These are phyloP conservation scores for Umimayanthus chanpuru DNA, from an alignment of 92 coral and sea anemone genomes.

Conservation along the genomic window DNA sequence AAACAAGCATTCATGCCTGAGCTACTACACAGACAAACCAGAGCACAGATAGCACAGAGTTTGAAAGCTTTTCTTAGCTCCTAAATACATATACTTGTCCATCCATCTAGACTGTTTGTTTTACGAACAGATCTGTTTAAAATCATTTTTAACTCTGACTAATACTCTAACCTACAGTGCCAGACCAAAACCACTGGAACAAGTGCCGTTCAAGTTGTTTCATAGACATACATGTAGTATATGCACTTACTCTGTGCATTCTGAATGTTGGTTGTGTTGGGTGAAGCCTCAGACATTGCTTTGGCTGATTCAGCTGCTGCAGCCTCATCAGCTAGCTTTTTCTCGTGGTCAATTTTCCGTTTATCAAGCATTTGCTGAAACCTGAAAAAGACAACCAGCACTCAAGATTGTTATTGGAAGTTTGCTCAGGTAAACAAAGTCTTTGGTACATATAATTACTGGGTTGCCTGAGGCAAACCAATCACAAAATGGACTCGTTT, in stretches of 20 bases:
- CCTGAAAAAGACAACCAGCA: conserved; percentile 42
- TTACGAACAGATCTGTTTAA: too few relatives aligned
- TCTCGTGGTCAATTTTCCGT: conserved; percentile 52
- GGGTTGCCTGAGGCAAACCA: too few relatives aligned
- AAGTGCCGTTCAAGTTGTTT: too few relatives aligned
- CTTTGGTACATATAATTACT: too few relatives aligned
- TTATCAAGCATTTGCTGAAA: conserved; percentile 71
- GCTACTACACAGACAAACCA: neutral
- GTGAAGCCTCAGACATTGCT: conserved; percentile 28
- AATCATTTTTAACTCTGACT: too few relatives aligned
- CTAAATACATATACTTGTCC: neutral
- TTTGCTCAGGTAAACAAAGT: too few relatives aligned
- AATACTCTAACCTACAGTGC: too few relatives aligned
- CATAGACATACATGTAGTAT: too few relatives aligned
- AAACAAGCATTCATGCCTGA: neutral
- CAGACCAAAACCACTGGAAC: too few relatives aligned
- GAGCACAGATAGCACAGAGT: too few relatives aligned
- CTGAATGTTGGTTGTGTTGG: neutral
- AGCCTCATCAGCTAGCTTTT: conserved; percentile 54
- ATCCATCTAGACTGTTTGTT: neutral
- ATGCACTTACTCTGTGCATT: conserved; percentile 29
- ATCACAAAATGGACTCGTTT: too few relatives aligned
- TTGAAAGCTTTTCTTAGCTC: neutral
- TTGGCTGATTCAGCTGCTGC: conserved; percentile 58
- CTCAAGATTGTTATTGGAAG: too few relatives aligned